Evolutionary conservation across 2,113 vertebrate genomes (phyloP), one percentile per base, ranked within the genome.

Genomic region (Sigmodon hispidus): DNA sequence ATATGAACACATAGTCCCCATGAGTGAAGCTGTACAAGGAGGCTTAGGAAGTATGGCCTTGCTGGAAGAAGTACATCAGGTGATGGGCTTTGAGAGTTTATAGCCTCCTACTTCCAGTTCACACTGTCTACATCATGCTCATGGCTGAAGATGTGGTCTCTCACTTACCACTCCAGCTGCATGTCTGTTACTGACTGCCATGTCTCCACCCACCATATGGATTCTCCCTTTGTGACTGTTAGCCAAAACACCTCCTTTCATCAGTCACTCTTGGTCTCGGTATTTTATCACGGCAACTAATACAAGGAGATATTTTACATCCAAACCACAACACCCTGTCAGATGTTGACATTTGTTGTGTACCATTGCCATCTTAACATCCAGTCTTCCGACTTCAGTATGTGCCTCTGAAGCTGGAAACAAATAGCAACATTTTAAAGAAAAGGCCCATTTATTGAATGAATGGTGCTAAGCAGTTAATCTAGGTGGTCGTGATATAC

Each of bases 321-420:
- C 22, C 57, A 43, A 43, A 29, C 24, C 24, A 15, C 55, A 61
- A 61, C n/a, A 43, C 19, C 50, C 52, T 80, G 50, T 31, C 77
- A 12, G 50, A 55, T 55, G 52, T n/a, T n/a, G n/a, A n/a, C n/a
- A n/a, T n/a, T n/a, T n/a, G 34, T 19, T 80, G 21, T 80, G 52
- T 3, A 12, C 19, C 24, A 3, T 57, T 55, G 36, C 19, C 52
- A 24, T 80, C 22, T 80, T 22, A 80, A 24, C 21, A 57, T 57
- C 52, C 6, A 57, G 36, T n/a, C 9, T 96, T 89, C 40, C 43
- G 79, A 48, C 59, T 40, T 36, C 63, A 80, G 22, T 55, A 55
- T 50, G 11, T 89, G 59, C 65, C 11, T 89, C 86, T 84, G 73
- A 94, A 22, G 7, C 36, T 87, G 67, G 86, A 40, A 92, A 92